Evolutionary conservation across 2,797 vertebrate genomes (phyloP).

Genomic region (Kryptopterus vitreolus): DNA sequence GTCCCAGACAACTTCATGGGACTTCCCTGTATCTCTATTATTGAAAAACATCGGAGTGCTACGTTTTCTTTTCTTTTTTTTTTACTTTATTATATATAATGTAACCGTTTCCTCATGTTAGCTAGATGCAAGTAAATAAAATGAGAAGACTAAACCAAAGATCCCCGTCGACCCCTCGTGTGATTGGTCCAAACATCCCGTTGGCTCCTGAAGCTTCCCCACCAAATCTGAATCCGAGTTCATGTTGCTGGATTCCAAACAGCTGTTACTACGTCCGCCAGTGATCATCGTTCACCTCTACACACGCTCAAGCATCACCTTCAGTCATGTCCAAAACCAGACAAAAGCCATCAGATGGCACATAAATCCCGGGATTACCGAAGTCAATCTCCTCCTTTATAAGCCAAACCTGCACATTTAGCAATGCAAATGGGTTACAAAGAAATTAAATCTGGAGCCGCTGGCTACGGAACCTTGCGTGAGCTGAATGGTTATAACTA

Average conservation of each 20-base stretch:
- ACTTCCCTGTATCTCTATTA: neutral
- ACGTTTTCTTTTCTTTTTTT: neutral
- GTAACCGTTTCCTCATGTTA: too few species aligned
- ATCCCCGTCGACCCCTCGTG: too few species aligned
- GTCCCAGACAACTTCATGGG: constrained; percentile 14
- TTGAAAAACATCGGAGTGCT: neutral
- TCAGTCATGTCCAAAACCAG: neutral
- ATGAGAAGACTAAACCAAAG: too few species aligned
- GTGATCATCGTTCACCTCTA: neutral
- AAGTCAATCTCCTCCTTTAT: neutral
- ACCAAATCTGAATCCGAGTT: too few species aligned
- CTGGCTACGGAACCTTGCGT: too few species aligned
- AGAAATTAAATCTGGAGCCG: neutral
- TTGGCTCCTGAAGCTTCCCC: neutral
- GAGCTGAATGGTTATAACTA: too few species aligned
- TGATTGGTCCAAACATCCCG: neutral
- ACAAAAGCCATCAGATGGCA: neutral
- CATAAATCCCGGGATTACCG: neutral
- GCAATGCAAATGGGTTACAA: neutral
- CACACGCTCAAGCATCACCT: neutral
- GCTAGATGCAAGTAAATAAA: too few species aligned
- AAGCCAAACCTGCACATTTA: neutral
- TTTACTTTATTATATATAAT: too few species aligned
- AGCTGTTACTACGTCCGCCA: neutral
- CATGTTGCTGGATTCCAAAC: neutral